A percentile compares a stretch with the other conserved stretches of the same genome.
phyloP scores from a whole-genome alignment of 1,140 invertebrate species.

The Lysiphlebus fabarum region DNA sequence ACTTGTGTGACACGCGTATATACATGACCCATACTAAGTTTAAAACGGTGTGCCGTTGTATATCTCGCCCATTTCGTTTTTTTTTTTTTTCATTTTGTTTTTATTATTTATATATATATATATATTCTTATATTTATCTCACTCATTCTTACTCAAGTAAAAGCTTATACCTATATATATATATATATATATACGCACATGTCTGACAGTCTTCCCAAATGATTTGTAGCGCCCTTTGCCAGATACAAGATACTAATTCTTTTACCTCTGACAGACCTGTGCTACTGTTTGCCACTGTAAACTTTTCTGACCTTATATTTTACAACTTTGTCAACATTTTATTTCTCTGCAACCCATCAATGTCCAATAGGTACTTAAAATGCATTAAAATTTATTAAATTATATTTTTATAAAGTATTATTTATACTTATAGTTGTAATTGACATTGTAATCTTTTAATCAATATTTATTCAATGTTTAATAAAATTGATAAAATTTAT shows the following conservation, averaged over 20 bases:
- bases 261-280: slow-evolving; percentile 30
- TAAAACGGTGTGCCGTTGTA: no score
- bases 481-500: no score
- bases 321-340: slow-evolving; percentile 3
- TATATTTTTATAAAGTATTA: no score
- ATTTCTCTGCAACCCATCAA: neutral
- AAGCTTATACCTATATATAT: neutral
- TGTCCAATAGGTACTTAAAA: no score
- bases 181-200: slow-evolving; percentile 21
- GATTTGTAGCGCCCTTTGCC: slow-evolving; percentile 36
- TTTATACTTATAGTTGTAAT: no score
- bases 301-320: slow-evolving; percentile 8
- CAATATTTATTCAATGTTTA: no score
- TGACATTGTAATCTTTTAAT: no score
- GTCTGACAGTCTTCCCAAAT: slow-evolving; percentile 33
- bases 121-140: neutral
- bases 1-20: slow-evolving; percentile 9
- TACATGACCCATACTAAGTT: neutral
- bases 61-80: no score
- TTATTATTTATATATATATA: no score
- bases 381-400: no score
- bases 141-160: neutral
- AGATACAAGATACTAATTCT: slow-evolving; percentile 37
- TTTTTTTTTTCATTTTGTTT: no score
- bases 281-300: slow-evolving; percentile 33